Evolutionary conservation across 2,888 invertebrate genomes (phyloP).

Genomic region (Philereme transversata): DNA sequence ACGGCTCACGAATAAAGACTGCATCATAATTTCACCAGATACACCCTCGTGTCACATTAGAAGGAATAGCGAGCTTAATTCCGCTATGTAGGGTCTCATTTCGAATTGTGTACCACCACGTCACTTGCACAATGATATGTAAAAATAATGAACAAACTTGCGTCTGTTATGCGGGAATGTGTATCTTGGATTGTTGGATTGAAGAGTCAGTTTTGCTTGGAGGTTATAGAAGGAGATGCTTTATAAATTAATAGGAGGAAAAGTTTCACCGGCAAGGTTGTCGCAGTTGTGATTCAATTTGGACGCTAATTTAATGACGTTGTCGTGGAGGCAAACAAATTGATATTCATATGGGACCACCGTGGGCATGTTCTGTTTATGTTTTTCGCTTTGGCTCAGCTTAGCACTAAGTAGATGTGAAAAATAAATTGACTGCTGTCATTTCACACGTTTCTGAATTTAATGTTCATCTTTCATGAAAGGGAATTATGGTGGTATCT

Average conservation of each 20-base stretch:
- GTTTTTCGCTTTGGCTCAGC: conserved; percentile 51
- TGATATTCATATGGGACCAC: conserved; percentile 83
- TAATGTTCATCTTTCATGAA: neutral
- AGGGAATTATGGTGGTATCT: neutral
- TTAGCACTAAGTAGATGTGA: conserved; percentile 34
- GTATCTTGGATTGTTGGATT: conserved; percentile 53
- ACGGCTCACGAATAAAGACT: conserved; percentile 84
- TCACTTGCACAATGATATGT: conserved; percentile 84
- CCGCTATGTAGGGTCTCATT: conserved; percentile 61
- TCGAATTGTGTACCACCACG: conserved; percentile 54
- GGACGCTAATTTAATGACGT: conserved; percentile 83
- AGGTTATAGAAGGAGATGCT: conserved; percentile 65
- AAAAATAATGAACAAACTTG: conserved; percentile 84
- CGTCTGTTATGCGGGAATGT: conserved; percentile 55
- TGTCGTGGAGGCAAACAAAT: conserved; percentile 79
- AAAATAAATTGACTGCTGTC: conserved; percentile 35
- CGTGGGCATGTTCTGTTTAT: conserved; percentile 68
- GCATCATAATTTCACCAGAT: conserved; percentile 84
- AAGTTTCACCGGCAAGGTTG: conserved; percentile 82
- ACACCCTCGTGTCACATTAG: conserved; percentile 64
- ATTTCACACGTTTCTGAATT: conserved; percentile 24
- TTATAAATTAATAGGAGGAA: conserved; percentile 83
- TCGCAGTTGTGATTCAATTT: conserved; percentile 84
- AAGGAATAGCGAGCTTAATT: conserved; percentile 65
- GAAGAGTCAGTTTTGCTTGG: conserved; percentile 62